Percentiles rank a stretch among this genome's conserved stretches.
These are phyloP conservation scores for Sialis lutaria DNA, from an alignment of 2,888 invertebrate genomes.

Conservation along the genomic window DNA sequence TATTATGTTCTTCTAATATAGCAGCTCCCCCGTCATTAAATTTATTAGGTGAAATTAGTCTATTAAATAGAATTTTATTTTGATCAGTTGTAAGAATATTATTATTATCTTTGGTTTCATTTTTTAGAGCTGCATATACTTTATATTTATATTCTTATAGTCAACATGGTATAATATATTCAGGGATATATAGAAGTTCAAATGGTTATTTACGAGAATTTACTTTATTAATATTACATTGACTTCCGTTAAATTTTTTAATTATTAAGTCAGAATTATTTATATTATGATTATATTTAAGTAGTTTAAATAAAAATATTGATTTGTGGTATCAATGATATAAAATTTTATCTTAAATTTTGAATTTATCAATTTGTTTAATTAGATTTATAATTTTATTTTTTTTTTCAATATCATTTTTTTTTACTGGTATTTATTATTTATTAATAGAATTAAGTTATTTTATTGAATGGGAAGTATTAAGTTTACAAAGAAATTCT, in stretches of 20 bases:
- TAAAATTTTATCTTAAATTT: slow-evolving; percentile 31
- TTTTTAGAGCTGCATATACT: slow-evolving; percentile 47
- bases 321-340: slow-evolving; percentile 47
- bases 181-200: slow-evolving; percentile 31
- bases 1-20: slow-evolving; percentile 43
- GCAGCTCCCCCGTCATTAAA: slow-evolving; percentile 48
- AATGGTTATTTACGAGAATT: slow-evolving; percentile 32
- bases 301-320: slow-evolving; percentile 46
- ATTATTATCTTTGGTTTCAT: slow-evolving; percentile 36
- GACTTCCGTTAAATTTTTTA: slow-evolving; percentile 42
- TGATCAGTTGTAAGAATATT: slow-evolving; percentile 32
- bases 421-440: slow-evolving; percentile 26
- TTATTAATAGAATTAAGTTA: slow-evolving; percentile 26
- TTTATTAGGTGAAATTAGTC: slow-evolving; percentile 46
- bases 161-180: slow-evolving; percentile 40
- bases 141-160: slow-evolving; percentile 42
- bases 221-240: slow-evolving; percentile 43
- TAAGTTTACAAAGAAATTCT: slow-evolving; percentile 29
- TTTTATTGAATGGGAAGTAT: slow-evolving; percentile 37
- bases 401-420: slow-evolving; percentile 23
- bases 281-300: slow-evolving; percentile 36
- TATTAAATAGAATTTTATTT: slow-evolving; percentile 38
- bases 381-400: slow-evolving; percentile 31
- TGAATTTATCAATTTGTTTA: slow-evolving; percentile 32
- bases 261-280: slow-evolving; percentile 34